Evolutionary conservation across 2,113 vertebrate species (phyloP), one percentile per base, ranked within the genome.

Genomic region (Dunckerocampus dactyliophorus): DNA sequence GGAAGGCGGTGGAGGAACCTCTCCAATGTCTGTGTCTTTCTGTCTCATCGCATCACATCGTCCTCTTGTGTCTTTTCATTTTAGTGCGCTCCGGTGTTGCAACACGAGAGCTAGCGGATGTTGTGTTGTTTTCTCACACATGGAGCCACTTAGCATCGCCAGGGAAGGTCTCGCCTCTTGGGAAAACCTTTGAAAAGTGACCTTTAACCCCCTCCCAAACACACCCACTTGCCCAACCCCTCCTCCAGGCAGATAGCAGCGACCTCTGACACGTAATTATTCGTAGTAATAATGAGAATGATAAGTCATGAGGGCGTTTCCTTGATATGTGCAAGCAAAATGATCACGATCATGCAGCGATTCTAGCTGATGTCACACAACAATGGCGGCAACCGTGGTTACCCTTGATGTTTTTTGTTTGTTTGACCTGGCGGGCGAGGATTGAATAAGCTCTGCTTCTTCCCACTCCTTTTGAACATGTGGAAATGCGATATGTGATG

Each of bases 111-210:
- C 31, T 5, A 8, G 31, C 31, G 31, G 31, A 8, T 8, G 5
- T 5, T 56, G 37, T 15, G 14, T 22, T 28, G 50, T 87, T 93
- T 28, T 89, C 89, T 58, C 85, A 20, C 67, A 69, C 45, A 67
- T 75, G 58, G 49, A 66, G 15, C 16, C 50, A 64, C 19, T 61
- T 59, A 62, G 56, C 60, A 47, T 28, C 56, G 62, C 43, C 37
- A 14, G 65, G 56, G 54, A 58, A n/a, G 24, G 17, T 53, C 51
- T 28, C 31, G 50, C 57, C 59, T 60, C 46, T 14, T 9, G 59
- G 52, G 42, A 62, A 62, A 62, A 63, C 13, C 3, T 43, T 52
- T 20, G 21, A 57, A 71, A 24, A 21, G 46, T 12, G 14, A 74
- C 20, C n/a, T 14, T 51, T n/a, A 31, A 62, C 60, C 59, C 55